Conservation (phyloP, 2,797 vertebrate species). For the Macrochelys suwanniensis region DNA sequence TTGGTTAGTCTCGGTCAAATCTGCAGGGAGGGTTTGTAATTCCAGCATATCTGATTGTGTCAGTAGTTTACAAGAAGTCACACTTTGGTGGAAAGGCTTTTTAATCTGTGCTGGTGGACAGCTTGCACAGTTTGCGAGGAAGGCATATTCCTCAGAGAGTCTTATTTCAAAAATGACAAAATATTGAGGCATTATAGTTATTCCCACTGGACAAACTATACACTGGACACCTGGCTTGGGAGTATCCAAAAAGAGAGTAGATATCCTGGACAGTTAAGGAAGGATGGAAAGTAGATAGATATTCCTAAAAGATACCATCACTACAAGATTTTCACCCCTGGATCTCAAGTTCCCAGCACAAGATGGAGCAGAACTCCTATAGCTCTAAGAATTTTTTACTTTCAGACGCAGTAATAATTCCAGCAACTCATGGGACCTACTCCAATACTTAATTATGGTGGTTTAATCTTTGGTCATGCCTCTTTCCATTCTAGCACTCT, state of each 20-base stretch:
- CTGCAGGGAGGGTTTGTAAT: no score
- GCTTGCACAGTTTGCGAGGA: no score
- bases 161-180: no score
- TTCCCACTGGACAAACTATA: no score
- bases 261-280: neutral
- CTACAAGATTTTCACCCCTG: neutral
- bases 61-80: no score
- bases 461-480: neutral
- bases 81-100: no score
- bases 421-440: neutral
- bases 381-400: neutral
- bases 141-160: no score
- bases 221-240: rapidly evolving
- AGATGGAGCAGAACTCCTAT: neutral
- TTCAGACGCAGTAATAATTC: neutral
- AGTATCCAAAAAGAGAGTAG: rapidly evolving
- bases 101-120: no score
- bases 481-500: neutral
- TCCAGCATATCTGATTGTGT: no score
- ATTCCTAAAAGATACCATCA: rapidly evolving
- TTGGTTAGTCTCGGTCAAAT: no score
- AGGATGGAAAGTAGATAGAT: no score
- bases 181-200: no score
- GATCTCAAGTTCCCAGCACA: neutral
- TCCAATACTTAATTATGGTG: neutral